A percentile compares a stretch with the other conserved stretches of the same genome.
These are phyloP conservation scores for Fragum fragum DNA, from an alignment of 2,888 invertebrate species.

Conservation along the genomic window DNA sequence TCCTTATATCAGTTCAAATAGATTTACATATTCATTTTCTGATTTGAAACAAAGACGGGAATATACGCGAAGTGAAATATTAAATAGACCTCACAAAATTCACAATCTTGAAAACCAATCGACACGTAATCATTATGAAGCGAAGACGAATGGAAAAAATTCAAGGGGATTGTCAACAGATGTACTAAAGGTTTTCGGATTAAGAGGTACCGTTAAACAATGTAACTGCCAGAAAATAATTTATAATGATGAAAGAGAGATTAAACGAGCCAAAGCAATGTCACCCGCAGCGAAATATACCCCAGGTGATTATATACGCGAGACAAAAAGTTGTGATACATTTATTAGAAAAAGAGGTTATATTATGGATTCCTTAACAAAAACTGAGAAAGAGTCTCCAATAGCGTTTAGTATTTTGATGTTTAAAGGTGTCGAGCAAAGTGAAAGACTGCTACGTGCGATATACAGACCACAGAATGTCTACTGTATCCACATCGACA, in stretches of 20 bases:
- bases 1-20: no score
- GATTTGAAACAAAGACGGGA: no score
- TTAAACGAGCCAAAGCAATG: neutral
- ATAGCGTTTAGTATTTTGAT: slow-evolving; percentile 82
- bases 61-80: no score
- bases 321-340: slow-evolving; percentile 59
- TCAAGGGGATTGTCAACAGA: no score
- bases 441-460: slow-evolving; percentile 79
- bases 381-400: slow-evolving; percentile 77
- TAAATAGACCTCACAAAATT: no score
- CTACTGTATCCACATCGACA: slow-evolving; percentile 85
- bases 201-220: neutral
- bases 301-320: neutral
- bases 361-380: slow-evolving; percentile 66
- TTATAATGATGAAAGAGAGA: neutral
- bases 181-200: neutral
- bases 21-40: no score
- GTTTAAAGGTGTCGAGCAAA: slow-evolving; percentile 79
- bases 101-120: no score
- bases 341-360: slow-evolving; percentile 62
- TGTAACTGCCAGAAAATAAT: neutral
- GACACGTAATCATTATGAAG: no score
- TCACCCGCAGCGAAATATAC: neutral
- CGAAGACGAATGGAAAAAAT: no score
- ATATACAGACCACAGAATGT: slow-evolving; percentile 84